Evolutionary conservation across 2,888 invertebrate species (phyloP), one percentile per base, ranked within the genome.

Genomic region (Polydrusus tereticollis): DNA sequence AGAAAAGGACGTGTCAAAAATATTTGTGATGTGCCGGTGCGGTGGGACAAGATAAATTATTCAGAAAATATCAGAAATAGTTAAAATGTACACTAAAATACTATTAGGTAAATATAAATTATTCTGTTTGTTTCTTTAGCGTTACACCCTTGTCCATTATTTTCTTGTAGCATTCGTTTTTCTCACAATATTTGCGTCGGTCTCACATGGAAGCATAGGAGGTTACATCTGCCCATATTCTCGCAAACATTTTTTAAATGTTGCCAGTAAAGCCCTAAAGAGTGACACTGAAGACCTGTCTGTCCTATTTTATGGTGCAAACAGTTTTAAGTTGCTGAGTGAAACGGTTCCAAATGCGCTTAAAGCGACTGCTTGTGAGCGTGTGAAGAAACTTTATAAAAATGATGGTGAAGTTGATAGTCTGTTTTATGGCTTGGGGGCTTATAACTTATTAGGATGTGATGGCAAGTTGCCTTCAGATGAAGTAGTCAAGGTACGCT

Each of bases 301-400:
- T 65, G 86, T 90, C 3, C 84, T 93, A 29, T 93, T 94, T 83
- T 93, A 93, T 86, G 91, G 93, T 2, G 88, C 92, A 0, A 87
- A 91, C 65, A 96, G 95, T 55, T 88, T 92, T 67, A 90, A 89
- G 77, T 85, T 91, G 52, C 86, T 94, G 1, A 91, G 90, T 78
- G 88, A 89, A 76, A 84, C 88, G 12, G 83, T 92, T 71, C 89
- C 87, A 41, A 86, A 77, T 57, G 88, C 81, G 81, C 82, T 87
- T 55, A 87, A 85, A 71, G 81, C 77, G 75, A 90, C 82, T 88
- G 91, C 87, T 85, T 85, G 85, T 76, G 78, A 78, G 38, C 80
- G 80, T 69, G 66, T 85, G 1, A 79, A 83, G 60, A 77, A 77
- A 8, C 65, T 80, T 16, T 85, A 81, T 70, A 84, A 83, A 65